Evolutionary conservation across 1,140 invertebrate genomes (phyloP).

Genomic region (Semibalanus balanoides): DNA sequence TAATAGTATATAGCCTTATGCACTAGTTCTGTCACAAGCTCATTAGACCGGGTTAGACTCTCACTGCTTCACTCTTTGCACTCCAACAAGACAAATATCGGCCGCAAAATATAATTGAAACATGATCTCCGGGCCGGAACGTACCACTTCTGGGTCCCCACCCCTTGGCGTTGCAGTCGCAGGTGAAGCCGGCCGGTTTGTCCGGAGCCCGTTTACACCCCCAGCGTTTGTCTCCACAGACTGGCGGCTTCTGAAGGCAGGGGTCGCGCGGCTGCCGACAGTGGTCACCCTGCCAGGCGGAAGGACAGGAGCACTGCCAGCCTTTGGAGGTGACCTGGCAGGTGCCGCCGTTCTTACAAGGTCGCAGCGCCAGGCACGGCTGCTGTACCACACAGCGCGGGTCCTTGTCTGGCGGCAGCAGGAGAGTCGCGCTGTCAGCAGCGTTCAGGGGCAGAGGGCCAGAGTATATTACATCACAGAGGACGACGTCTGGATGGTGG

Average conservation of each 20-base stretch:
- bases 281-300: constrained; percentile 64
- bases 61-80: too few species aligned
- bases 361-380: constrained; percentile 25
- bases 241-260: constrained; percentile 15
- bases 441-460: too few species aligned
- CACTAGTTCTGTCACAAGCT: too few species aligned
- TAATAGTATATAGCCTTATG: too few species aligned
- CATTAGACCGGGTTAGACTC: too few species aligned
- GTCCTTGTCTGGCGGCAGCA: neutral
- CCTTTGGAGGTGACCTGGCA: constrained; percentile 65
- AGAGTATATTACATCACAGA: too few species aligned
- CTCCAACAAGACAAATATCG: too few species aligned
- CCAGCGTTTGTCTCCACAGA: neutral
- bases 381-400: neutral
- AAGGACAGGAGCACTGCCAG: constrained; percentile 58
- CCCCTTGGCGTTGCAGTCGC: neutral
- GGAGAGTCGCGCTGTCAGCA: too few species aligned
- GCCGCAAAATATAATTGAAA: too few species aligned
- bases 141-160: neutral
- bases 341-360: constrained; percentile 83
- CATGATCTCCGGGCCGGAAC: too few species aligned
- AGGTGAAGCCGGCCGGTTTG: neutral
- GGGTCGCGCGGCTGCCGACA: constrained; percentile 38
- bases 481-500: too few species aligned
- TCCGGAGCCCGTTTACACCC: neutral